A percentile compares a stretch with the other conserved stretches of the same genome.
phyloP scores from a whole-genome alignment of 2,888 invertebrate species.

The Teinopalpus imperialis region DNA sequence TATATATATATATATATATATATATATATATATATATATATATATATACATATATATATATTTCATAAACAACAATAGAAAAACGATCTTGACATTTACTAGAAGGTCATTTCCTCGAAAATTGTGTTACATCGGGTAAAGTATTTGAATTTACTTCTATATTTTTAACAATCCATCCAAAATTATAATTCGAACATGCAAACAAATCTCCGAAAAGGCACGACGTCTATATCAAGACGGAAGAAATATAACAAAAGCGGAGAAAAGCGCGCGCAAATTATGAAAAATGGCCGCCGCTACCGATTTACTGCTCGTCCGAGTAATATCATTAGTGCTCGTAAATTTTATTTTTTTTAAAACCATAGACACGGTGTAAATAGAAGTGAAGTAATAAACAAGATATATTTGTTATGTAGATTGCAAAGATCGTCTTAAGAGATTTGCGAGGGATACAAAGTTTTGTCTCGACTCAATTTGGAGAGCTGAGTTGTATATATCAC shows the following conservation, averaged over 20 bases:
- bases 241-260: slow-evolving; percentile 62
- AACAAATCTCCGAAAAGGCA: slow-evolving; percentile 31
- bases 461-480: too few species aligned
- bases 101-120: too few species aligned
- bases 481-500: too few species aligned
- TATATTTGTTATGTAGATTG: too few species aligned
- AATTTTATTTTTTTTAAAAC: slow-evolving; percentile 47
- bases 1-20: too few species aligned
- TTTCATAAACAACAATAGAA: too few species aligned
- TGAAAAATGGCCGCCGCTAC: slow-evolving; percentile 61
- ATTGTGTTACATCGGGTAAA: too few species aligned
- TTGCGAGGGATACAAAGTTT: too few species aligned
- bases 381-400: background rate
- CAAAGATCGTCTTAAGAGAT: too few species aligned
- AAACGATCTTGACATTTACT: too few species aligned
- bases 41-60: too few species aligned
- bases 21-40: too few species aligned
- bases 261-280: slow-evolving; percentile 65
- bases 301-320: slow-evolving; percentile 50
- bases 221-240: slow-evolving; percentile 32
- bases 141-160: slow-evolving; percentile 31
- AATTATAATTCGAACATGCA: slow-evolving; percentile 47
- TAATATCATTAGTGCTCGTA: slow-evolving; percentile 64
- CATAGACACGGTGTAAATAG: slow-evolving; percentile 24
- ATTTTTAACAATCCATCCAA: slow-evolving; percentile 30